These are phyloP conservation scores for Choristoneura rosaceana DNA, from an alignment of 2,888 invertebrate genomes.

Conservation along the genomic window DNA sequence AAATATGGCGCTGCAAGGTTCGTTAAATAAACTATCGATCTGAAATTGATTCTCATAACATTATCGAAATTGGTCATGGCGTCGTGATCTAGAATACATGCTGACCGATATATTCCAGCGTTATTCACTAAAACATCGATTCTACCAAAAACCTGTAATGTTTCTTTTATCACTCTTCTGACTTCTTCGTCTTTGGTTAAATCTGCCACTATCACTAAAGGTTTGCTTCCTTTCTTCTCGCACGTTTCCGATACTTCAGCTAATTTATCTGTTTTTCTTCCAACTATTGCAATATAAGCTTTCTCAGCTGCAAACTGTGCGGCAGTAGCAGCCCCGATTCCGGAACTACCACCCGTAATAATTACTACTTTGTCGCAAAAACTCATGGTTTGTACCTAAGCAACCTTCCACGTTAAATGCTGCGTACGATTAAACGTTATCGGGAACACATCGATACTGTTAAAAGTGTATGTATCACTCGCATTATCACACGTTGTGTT, in stretches of 20 bases:
- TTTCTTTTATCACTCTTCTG: constrained; percentile 39
- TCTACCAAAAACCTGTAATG: not conserved
- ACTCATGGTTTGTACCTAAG: constrained; percentile 46
- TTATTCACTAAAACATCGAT: constrained; percentile 89
- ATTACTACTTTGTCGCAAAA: constrained; percentile 52
- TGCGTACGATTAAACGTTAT: not conserved
- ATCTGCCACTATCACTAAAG: constrained; percentile 45
- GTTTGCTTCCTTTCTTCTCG: constrained; percentile 47
- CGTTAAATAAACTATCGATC: constrained; percentile 88
- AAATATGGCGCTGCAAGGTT: constrained; percentile 91
- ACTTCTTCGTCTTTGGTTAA: constrained; percentile 18
- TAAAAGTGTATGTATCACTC: not conserved
- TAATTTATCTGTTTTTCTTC: constrained; percentile 52
- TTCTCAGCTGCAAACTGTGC: constrained; percentile 45
- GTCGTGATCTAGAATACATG: constrained; percentile 9
- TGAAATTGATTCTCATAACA: constrained; percentile 91
- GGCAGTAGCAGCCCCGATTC: constrained; percentile 52
- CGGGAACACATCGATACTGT: not conserved
- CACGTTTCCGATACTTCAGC: constrained; percentile 48
- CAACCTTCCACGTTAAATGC: not conserved
- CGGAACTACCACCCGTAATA: constrained; percentile 54
- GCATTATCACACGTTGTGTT: not conserved
- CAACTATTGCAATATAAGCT: constrained; percentile 52
- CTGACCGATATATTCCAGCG: constrained; percentile 13
- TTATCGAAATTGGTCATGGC: constrained; percentile 14